Conservation (phyloP, 1,140 invertebrate species). For the Musca vetustissima region DNA sequence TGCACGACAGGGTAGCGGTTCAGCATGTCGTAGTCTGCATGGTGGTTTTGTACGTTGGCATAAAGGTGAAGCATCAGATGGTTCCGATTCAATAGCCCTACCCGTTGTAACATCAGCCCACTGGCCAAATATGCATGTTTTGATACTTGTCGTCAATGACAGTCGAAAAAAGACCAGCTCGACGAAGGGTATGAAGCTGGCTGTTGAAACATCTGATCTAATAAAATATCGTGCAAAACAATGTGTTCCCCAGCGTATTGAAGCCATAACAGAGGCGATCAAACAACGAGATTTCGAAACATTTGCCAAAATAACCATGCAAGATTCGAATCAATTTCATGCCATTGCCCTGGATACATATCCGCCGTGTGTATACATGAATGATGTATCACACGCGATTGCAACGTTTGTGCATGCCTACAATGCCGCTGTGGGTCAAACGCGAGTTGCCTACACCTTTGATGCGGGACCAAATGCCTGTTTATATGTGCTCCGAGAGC, state of each 20-base stretch:
- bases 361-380: conserved; percentile 93
- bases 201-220: conserved; percentile 80
- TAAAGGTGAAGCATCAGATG: conserved; percentile 68
- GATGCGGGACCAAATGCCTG: conserved; percentile 98
- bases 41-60: conserved; percentile 93
- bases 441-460: conserved; percentile 90
- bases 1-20: conserved; percentile 89
- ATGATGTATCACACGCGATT: conserved; percentile 80
- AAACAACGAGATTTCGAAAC: conserved; percentile 74
- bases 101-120: conserved; percentile 73
- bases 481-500: conserved; percentile 79
- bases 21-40: conserved; percentile 91
- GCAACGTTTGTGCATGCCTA: conserved; percentile 80
- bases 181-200: conserved; percentile 87
- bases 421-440: conserved; percentile 67
- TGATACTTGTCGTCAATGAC: conserved; percentile 91
- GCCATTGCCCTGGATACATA: conserved; percentile 91
- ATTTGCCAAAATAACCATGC: conserved; percentile 95
- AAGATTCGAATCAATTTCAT: conserved; percentile 98
- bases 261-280: conserved; percentile 67
- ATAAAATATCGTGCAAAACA: conserved; percentile 72
- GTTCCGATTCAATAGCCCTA: conserved; percentile 80
- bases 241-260: conserved; percentile 72
- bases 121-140: conserved; percentile 89
- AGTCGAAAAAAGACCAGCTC: conserved; percentile 84